Evolutionary conservation across 2,113 vertebrate species (phyloP).

Genomic region (Colinus virginianus): DNA sequence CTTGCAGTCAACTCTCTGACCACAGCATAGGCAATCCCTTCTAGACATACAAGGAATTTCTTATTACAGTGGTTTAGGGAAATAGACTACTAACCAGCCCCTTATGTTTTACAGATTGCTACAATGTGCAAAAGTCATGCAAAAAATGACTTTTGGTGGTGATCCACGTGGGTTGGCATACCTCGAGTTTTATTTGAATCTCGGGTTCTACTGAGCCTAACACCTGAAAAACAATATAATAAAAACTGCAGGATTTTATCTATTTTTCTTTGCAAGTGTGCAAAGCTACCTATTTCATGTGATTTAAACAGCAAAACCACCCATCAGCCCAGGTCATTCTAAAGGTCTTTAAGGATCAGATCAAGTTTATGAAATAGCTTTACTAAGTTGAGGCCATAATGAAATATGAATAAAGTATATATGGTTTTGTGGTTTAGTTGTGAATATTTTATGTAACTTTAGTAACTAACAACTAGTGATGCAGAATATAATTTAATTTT

Average conservation of each 20-base stretch:
- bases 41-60: neutral
- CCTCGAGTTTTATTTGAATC: neutral
- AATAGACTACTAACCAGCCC: neutral
- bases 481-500: neutral
- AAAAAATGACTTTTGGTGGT: neutral
- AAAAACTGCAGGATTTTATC: neutral
- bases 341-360: neutral
- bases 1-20: neutral
- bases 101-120: neutral
- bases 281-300: neutral
- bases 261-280: neutral
- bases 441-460: neutral
- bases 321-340: neutral
- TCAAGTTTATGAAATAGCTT: neutral
- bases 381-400: neutral
- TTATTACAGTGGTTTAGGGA: too few species aligned
- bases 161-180: neutral
- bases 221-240: neutral
- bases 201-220: neutral
- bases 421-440: neutral
- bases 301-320: neutral
- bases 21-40: neutral
- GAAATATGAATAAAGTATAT: neutral
- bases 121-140: neutral
- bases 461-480: neutral